Evolutionary conservation across 2,113 vertebrate species (phyloP).

Genomic region (Redunca redunca): DNA sequence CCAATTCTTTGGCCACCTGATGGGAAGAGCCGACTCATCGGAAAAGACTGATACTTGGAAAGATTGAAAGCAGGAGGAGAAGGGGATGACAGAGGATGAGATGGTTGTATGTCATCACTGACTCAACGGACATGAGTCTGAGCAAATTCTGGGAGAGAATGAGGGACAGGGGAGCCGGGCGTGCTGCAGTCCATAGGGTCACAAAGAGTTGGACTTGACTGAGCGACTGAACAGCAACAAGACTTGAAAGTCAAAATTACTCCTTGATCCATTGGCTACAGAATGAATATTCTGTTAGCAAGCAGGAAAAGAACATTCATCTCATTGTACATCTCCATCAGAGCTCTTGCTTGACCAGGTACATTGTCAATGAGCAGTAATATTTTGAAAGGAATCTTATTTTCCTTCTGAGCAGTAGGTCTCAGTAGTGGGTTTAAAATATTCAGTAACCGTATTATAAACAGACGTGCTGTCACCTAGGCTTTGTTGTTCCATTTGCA

Average conservation of each 20-base stretch:
- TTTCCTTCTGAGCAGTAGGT: neutral
- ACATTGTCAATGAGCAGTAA: neutral
- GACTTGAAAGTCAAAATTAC: neutral
- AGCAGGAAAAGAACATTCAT: neutral
- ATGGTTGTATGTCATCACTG: neutral
- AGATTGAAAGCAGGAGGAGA: neutral
- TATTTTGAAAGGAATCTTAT: neutral
- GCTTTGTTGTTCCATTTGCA: neutral
- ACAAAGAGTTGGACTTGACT: neutral
- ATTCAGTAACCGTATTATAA: neutral
- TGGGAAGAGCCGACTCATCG: accelerated
- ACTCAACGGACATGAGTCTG: neutral
- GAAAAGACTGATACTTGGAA: neutral
- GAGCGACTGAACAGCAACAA: neutral
- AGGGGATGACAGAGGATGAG: neutral
- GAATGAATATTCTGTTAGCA: neutral
- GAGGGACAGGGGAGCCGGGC: neutral
- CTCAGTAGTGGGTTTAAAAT: neutral
- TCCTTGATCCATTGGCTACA: neutral
- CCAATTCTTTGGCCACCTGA: neutral
- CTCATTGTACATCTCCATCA: neutral
- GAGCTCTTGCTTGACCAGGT: neutral
- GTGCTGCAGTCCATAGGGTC: neutral
- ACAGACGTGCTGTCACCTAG: neutral
- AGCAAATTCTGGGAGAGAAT: neutral